Base-by-base conservation (phyloP, 2,888 invertebrate genomes). In the Pollenia griseotomentosa region DNA sequence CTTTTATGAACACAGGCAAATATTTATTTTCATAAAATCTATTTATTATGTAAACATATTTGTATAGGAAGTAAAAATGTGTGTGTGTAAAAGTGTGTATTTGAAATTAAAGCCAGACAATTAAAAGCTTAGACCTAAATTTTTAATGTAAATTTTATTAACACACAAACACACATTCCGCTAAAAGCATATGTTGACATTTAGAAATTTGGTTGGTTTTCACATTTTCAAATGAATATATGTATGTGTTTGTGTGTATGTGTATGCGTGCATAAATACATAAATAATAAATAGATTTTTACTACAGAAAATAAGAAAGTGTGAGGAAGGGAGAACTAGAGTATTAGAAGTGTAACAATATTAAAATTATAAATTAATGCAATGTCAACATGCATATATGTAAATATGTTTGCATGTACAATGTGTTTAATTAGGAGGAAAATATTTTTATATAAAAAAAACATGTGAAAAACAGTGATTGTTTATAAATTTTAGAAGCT, bases 111-210 rank as follows among this genome's bases (percentile, higher is more conserved):
- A 84, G 57, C 59, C 63, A 81, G 81, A 81, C 84, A 87, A 87
- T 87, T 87, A 87, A 84, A 87, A 78, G 84, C 78, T 87, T 84
- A 87, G 61, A 68, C 78, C 81, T 84, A 79, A 80, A 87, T 87
- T 81, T 74, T 78, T 65, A 78, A 84, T 84, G 66, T 74, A 68
- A 80, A 83, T 66, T 77, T 46, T 78, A 46, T 33, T 42, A 53
- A 55, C 19, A 53, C 42, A 61, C 33, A 40, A 16, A 79, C 19
- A 61, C 19, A 44, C 46, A 61, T 53, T 23, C 1, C 12, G 14
- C 46, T 23, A 14, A 51, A 73, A 81, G 19, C 65, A 73, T 79
- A 73, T 78, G 79, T 8, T 55, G 11, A 48, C 33, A 33, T 33
- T 33, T 33, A 33, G 33, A 78, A 53, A n/a, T 59, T 51, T 42